Conservation (phyloP, 2,888 invertebrate species). For the Dasysyrphus tricinctus region DNA sequence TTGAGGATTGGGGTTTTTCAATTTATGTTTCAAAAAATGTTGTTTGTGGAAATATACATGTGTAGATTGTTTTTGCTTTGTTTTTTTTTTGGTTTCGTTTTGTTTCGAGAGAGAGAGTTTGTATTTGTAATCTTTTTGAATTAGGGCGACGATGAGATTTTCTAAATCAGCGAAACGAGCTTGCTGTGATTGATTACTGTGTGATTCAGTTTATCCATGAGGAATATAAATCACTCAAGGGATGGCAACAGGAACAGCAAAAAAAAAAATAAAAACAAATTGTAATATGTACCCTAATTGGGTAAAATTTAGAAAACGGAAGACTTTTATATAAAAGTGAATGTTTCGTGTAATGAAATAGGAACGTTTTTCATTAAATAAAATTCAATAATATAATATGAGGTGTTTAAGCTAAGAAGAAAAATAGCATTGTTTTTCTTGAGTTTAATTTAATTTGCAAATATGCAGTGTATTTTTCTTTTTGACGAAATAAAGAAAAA, state of each 20-base stretch:
- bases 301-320: slow-evolving; percentile 37
- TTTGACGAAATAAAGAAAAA: too few relatives aligned
- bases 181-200: slow-evolving; percentile 68
- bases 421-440: neutral
- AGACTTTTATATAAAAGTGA: neutral
- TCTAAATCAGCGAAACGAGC: slow-evolving; percentile 63
- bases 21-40: slow-evolving; percentile 50
- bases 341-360: slow-evolving; percentile 4
- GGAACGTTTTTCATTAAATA: neutral
- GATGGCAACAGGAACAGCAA: slow-evolving; percentile 13
- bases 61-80: neutral
- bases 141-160: slow-evolving; percentile 53
- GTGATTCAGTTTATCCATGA: slow-evolving; percentile 55
- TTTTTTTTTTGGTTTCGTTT: neutral
- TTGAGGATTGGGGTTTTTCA: slow-evolving; percentile 69
- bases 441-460: neutral
- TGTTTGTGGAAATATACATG: neutral
- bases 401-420: neutral
- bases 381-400: neutral
- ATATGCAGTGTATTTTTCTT: too few relatives aligned
- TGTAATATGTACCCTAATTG: slow-evolving; percentile 41
- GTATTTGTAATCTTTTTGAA: slow-evolving; percentile 39
- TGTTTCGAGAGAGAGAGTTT: neutral
- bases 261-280: slow-evolving; percentile 29
- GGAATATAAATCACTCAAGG: slow-evolving; percentile 65